Base-by-base conservation (phyloP, 2,888 invertebrate genomes). In the Macaria liturata region DNA sequence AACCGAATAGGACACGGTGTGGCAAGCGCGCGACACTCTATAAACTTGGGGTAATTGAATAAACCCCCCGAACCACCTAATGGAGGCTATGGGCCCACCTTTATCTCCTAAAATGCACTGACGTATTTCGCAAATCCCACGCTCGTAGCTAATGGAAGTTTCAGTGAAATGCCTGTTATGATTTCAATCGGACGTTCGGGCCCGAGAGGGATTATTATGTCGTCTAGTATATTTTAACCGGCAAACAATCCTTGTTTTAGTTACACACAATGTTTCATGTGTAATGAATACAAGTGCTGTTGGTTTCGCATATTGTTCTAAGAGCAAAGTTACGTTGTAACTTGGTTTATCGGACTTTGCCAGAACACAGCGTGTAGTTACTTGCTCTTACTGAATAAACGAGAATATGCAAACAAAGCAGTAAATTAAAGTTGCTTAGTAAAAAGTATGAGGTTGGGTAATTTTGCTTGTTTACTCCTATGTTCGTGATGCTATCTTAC, bases 1-100 rank as follows among this genome's bases (percentile, higher is more conserved):
- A 78, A 77, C 70, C 60, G 65, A 71, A 76, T 72, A 76, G 66
- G 70, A 73, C 70, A 70, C 69, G 66, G 59, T 67, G 67, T 68
- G 69, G 64, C 62, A 64, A 67, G 65, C 67, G 57, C 54, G 64
- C 72, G 71, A 69, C 72, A 69, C 68, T 70, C 70, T 74, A 67
- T 72, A 68, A 76, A 72, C 76, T 73, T 71, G 69, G 62, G 65
- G 70, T 82, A 82, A 82, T 79, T 78, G 72, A 83, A 83, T 83
- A 78, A 80, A 71, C 69, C 69, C 68, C 68, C 69, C 69, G 71
- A 74, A 74, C 73, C 75, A 67, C 75, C 59, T 81, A 81, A 81
- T 80, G 78, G 77, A 78, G 70, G 73, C 43, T 59, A 54, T 54
- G 49, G 54, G 49, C 53, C 53, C 42, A 76, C 73, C 75, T 74